These are phyloP conservation scores for Aphaenogaster rudis DNA, from an alignment of 1,140 invertebrate species.

Conservation along the genomic window DNA sequence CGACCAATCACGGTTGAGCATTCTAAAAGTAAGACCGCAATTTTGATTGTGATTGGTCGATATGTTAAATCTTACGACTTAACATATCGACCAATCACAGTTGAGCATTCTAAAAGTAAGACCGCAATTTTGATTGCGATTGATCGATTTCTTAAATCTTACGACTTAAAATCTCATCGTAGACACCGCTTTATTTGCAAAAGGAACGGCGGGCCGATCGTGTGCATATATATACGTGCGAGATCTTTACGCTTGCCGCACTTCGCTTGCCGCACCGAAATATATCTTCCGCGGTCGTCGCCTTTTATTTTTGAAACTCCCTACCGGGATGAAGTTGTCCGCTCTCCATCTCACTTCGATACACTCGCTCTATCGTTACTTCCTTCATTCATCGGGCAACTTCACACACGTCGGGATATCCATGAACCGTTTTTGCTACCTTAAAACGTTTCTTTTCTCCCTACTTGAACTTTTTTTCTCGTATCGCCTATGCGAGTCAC, in stretches of 20 bases:
- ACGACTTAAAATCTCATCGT: too few species aligned
- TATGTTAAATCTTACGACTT: too few species aligned
- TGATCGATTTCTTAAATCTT: too few species aligned
- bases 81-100: too few species aligned
- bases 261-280: background rate
- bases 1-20: too few species aligned
- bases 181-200: too few species aligned
- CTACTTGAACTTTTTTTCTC: too few species aligned
- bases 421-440: background rate
- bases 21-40: too few species aligned
- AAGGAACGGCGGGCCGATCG: background rate
- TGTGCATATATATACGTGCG: background rate
- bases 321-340: background rate
- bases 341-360: background rate
- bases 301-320: conserved; percentile 17
- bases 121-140: too few species aligned
- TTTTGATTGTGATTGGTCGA: too few species aligned
- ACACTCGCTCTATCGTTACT: background rate
- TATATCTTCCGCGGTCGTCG: background rate
- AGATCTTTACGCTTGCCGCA: background rate
- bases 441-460: background rate
- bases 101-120: too few species aligned
- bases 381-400: background rate
- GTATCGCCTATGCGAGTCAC: too few species aligned
- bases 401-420: background rate